These are phyloP conservation scores for Zootermopsis nevadensis DNA, from an alignment of 2,888 invertebrate genomes.

Conservation along the genomic window DNA sequence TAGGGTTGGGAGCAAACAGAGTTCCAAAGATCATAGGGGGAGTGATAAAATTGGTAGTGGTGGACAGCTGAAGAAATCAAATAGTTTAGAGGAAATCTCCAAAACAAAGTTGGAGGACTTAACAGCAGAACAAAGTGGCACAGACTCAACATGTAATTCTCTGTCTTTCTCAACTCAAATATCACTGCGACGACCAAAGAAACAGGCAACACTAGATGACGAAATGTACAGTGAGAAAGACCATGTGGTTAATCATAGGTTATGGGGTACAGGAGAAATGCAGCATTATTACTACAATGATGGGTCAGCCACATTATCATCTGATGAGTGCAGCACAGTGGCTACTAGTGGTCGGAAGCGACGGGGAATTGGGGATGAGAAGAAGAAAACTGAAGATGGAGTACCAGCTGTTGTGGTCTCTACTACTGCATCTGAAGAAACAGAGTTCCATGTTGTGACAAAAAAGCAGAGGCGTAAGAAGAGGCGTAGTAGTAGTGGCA, in stretches of 20 bases:
- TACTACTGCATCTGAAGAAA: constrained; percentile 54
- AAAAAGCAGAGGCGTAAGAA: constrained; percentile 85
- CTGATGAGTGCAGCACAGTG: constrained; percentile 65
- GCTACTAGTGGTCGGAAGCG: constrained; percentile 34
- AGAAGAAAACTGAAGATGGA: constrained; percentile 28
- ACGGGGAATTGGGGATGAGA: constrained; percentile 24
- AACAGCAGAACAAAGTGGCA: constrained; percentile 59
- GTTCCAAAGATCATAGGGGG: constrained; percentile 62
- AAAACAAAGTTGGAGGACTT: constrained; percentile 80
- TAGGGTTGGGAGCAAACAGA: constrained; percentile 40
- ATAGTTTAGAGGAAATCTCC: constrained; percentile 84
- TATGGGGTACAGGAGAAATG: constrained; percentile 76
- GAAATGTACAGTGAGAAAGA: constrained; percentile 58
- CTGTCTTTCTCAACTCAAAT: background rate
- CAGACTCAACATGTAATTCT: background rate
- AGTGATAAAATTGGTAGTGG: constrained; percentile 55
- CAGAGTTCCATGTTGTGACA: constrained; percentile 84
- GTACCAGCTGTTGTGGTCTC: constrained; percentile 1
- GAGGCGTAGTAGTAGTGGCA: constrained; percentile 68
- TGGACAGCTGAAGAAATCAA: constrained; percentile 74
- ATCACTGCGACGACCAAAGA: constrained; percentile 54
- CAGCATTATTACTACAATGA: constrained; percentile 65
- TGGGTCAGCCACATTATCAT: constrained; percentile 56
- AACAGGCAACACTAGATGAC: constrained; percentile 58
- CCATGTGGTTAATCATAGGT: constrained; percentile 67